These are phyloP conservation scores for Nannoperca australis DNA, from an alignment of 2,797 vertebrate species.

Conservation along the genomic window DNA sequence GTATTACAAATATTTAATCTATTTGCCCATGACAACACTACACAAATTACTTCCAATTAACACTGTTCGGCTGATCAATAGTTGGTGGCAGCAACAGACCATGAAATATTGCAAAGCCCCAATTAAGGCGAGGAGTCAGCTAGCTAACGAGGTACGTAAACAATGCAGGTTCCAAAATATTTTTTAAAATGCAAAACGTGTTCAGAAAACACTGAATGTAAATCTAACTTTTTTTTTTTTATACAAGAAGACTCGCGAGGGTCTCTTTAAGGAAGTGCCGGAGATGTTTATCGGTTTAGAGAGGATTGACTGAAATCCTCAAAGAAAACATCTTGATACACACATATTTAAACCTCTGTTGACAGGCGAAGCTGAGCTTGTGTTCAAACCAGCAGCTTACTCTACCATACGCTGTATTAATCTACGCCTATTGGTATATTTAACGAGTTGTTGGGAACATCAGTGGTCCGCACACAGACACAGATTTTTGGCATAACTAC, in stretches of 20 bases:
- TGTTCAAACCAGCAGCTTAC: background rate
- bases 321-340: background rate
- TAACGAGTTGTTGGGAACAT: background rate
- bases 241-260: background rate
- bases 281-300: background rate
- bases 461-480: background rate
- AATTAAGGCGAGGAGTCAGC: background rate
- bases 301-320: background rate
- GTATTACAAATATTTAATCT: background rate
- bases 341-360: background rate
- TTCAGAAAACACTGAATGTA: background rate
- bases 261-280: background rate
- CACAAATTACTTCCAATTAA: background rate
- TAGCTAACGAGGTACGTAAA: background rate
- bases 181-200: no score
- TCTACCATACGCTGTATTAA: background rate
- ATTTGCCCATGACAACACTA: background rate
- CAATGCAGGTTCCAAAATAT: background rate
- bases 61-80: background rate
- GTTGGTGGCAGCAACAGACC: background rate
- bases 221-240: background rate
- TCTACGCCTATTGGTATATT: background rate
- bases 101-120: background rate
- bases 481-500: slow-evolving; percentile 65
- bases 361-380: background rate